Conservation (phyloP, 2,797 vertebrate species). For the Ctenopoma multispine region DNA sequence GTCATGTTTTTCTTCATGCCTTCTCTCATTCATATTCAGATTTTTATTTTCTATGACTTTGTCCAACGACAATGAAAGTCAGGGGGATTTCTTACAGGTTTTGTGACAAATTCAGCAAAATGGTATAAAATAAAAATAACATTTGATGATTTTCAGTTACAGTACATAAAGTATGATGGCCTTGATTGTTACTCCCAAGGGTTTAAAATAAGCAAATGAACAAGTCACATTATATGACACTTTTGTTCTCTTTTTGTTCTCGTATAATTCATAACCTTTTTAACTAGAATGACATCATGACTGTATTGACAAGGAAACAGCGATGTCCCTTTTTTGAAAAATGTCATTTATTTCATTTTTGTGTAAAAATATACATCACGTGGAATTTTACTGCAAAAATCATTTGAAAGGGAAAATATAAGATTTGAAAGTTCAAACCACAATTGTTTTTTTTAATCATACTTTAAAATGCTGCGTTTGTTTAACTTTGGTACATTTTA, state of each 20-base stretch:
- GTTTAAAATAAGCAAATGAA: too few relatives aligned
- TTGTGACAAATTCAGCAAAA: not conserved
- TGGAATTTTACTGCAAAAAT: slow-evolving; percentile 16
- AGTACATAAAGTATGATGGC: not conserved
- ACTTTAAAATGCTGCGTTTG: slow-evolving; percentile 5
- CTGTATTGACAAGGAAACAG: too few relatives aligned
- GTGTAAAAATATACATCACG: slow-evolving; percentile 69
- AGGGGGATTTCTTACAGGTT: not conserved
- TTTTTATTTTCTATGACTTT: not conserved
- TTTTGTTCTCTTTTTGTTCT: too few relatives aligned
- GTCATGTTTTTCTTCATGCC: slow-evolving; percentile 21
- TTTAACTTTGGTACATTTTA: slow-evolving; percentile 14
- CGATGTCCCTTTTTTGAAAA: slow-evolving; percentile 32
- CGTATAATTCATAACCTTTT: too few relatives aligned
- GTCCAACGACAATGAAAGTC: not conserved
- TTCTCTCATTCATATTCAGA: slow-evolving; percentile 10
- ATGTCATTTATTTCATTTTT: slow-evolving; percentile 61
- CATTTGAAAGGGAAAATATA: slow-evolving; percentile 23
- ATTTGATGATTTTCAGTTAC: too few relatives aligned
- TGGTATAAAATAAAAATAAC: not conserved
- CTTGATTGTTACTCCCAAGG: not conserved
- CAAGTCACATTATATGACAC: too few relatives aligned
- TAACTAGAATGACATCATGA: not conserved
- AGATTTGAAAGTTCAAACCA: not conserved
- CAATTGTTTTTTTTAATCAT: not conserved